Base-by-base conservation (phyloP, 23 tunicate species). In the Halocynthia roretzi region DNA sequence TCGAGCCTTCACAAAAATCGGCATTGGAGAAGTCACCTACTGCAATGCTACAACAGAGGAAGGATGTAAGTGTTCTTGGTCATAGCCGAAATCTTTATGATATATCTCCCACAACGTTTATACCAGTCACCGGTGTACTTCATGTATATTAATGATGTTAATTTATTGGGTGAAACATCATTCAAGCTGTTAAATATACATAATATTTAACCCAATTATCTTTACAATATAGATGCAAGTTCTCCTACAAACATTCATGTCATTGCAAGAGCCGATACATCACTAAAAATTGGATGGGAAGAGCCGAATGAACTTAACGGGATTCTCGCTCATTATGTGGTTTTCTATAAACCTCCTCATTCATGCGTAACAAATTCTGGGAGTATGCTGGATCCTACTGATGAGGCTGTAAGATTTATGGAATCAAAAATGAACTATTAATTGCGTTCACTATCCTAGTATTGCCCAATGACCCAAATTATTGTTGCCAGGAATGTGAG, bases 41-140 rank as follows among this genome's bases (percentile, higher is more conserved):
- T 85, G 90, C 55, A 50, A 18, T 18, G 74, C 54, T 21, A 53
- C 53, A 22, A 85, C 90, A 5, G 23, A 23, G 6, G 84, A 85
- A 72, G 90, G 90, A 80, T 78, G 90, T 85, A 80, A 85, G 90
- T 80, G 12, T 51, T 17, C 17, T 58, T 58, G 64, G 17, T 14
- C 64, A 10, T 57, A 12, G 11, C n/a, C n/a, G n/a, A n/a, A n/a
- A n/a, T n/a, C n/a, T n/a, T n/a, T n/a, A n/a, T n/a, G n/a, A n/a
- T n/a, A n/a, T n/a, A n/a, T 31, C 1, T 31, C 44, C 1, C 44
- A 31, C 2, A 31, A 31, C 4, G 44, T 31, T 31, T 31, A 31
- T 31, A 0, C 44, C 44, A 31, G 44, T 4, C 44, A 31, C 4
- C 44, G 44, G 44, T 31, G 44, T 31, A 31, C 44, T 31, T 31